Percentiles rank a stretch among this genome's conserved stretches.
Evolutionary conservation across 1,140 invertebrate genomes (phyloP).

Genomic region (Marisa cornuarietis): DNA sequence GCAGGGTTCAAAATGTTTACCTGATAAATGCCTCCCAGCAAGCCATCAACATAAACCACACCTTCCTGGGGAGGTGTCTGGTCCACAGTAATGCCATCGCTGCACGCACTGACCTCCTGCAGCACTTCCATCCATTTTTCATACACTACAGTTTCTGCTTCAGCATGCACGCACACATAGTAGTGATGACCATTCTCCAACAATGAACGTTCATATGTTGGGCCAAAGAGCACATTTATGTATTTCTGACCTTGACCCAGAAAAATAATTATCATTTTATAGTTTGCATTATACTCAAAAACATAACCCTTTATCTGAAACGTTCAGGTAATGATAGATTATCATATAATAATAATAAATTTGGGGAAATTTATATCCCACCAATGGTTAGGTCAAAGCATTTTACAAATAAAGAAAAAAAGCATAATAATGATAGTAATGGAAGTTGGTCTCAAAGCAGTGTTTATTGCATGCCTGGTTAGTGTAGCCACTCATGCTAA

Average conservation of each 20-base stretch:
- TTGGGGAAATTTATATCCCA: no score
- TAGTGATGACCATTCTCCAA: slow-evolving; percentile 44
- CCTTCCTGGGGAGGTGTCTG: slow-evolving; percentile 38
- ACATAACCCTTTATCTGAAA: no score
- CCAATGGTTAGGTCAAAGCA: no score
- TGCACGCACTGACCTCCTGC: slow-evolving; percentile 35
- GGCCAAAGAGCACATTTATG: slow-evolving; percentile 9
- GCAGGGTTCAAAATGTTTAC: slow-evolving; percentile 2
- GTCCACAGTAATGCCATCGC: slow-evolving; percentile 49
- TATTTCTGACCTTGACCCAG: slow-evolving; percentile 6
- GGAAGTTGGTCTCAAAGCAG: no score
- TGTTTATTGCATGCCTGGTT: no score
- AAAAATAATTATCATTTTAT: not conserved
- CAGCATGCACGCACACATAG: slow-evolving; percentile 44
- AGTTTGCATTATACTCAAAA: not conserved
- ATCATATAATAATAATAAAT: no score
- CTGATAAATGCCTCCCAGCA: slow-evolving; percentile 26
- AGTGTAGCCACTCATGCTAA: no score
- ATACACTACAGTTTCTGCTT: slow-evolving; percentile 19
- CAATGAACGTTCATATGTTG: not conserved
- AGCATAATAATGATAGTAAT: no score
- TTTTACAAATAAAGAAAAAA: no score
- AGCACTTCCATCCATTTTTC: slow-evolving; percentile 43
- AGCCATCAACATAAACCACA: slow-evolving; percentile 37
- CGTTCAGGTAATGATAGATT: no score